phyloP scores from a whole-genome alignment of 1,140 invertebrate genomes.

The Uloborus diversus region DNA sequence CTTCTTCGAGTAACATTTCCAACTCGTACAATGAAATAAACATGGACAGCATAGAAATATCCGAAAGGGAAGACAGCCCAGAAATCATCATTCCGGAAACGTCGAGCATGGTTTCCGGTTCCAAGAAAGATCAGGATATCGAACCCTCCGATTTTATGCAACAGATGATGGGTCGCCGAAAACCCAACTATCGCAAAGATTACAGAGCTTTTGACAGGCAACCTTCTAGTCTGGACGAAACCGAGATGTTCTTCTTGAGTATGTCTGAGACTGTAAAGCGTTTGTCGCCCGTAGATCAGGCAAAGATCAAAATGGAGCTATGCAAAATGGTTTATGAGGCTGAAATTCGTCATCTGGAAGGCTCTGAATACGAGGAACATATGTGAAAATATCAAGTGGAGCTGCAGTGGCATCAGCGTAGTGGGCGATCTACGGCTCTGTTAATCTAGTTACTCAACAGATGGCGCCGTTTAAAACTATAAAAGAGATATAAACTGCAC shows the following conservation, averaged over 20 bases:
- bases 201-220: background rate
- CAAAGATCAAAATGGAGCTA: constrained; percentile 34
- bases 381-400: no score
- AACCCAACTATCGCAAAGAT: background rate
- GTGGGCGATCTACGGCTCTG: no score
- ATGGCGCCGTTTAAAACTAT: no score
- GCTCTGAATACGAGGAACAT: constrained; percentile 20
- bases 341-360: constrained; percentile 19
- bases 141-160: background rate
- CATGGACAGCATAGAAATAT: background rate
- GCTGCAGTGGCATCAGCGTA: no score
- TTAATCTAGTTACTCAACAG: no score
- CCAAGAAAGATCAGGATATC: background rate
- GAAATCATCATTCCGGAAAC: constrained; percentile 31
- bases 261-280: constrained; percentile 44
- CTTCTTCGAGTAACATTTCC: background rate
- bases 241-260: constrained; percentile 34
- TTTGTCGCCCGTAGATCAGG: constrained; percentile 21
- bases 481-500: no score
- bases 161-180: background rate
- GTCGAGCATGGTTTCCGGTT: background rate
- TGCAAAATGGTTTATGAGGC: constrained; percentile 27
- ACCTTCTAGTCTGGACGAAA: constrained; percentile 1
- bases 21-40: background rate
- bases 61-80: constrained; percentile 18